A percentile compares a stretch with the other conserved stretches of the same genome.
These are phyloP conservation scores for Melitaea athalia DNA, from an alignment of 2,888 invertebrate genomes.

Conservation along the genomic window DNA sequence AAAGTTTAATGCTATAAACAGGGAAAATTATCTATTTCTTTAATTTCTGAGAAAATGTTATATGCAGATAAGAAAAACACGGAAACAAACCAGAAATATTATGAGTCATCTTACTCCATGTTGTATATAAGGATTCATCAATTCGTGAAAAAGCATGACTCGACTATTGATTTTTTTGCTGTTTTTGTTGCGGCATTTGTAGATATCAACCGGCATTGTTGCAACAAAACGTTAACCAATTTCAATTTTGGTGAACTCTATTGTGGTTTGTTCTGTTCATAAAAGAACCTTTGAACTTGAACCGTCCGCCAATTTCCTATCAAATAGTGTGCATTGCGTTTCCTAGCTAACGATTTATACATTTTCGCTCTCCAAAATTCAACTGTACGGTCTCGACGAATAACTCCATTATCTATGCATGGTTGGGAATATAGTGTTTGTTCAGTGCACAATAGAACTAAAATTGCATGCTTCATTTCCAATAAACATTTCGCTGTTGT, in stretches of 20 bases:
- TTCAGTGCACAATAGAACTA: slow-evolving; percentile 27
- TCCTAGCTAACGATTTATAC: slow-evolving; percentile 24
- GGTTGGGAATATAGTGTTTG: slow-evolving; percentile 30
- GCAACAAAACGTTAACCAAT: not conserved
- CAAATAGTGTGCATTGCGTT: slow-evolving; percentile 20
- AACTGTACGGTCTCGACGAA: slow-evolving; percentile 19
- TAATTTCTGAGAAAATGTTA: no score
- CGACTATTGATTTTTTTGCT: slow-evolving; percentile 11
- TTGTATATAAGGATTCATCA: slow-evolving; percentile 17
- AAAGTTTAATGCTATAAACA: no score
- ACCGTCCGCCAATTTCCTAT: slow-evolving; percentile 30
- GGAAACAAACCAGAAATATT: not conserved
- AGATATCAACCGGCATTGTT: slow-evolving; percentile 2
- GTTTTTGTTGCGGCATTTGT: slow-evolving; percentile 6
- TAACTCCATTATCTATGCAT: slow-evolving; percentile 14
- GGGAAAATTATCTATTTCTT: no score
- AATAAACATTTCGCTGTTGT: slow-evolving; percentile 29
- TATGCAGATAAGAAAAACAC: not conserved
- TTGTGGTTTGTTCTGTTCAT: not conserved
- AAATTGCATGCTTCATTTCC: slow-evolving; percentile 34
- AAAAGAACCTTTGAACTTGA: slow-evolving; percentile 6
- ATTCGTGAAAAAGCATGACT: slow-evolving; percentile 29
- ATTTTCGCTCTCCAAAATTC: slow-evolving; percentile 28
- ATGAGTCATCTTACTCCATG: slow-evolving; percentile 3
- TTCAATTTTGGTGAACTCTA: not conserved